Percentiles rank a stretch among this genome's conserved stretches.
Evolutionary conservation across 2,113 vertebrate genomes (phyloP).

Genomic region (Channa argus): DNA sequence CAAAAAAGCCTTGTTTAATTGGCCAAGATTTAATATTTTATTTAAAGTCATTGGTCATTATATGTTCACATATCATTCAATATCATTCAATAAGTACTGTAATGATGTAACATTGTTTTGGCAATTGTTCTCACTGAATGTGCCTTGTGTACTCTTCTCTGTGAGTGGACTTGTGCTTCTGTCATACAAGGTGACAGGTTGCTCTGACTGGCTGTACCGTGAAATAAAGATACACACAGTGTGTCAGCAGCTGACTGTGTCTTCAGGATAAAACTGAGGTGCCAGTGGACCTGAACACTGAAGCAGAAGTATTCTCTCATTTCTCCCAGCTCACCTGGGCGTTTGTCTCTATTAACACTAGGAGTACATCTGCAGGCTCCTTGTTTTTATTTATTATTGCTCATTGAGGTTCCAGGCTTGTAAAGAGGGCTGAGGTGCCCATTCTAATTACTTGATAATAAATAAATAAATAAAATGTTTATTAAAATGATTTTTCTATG

Average conservation of each 20-base stretch:
- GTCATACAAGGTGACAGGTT: conserved; percentile 36
- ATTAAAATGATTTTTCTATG: no score
- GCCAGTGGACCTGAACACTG: conserved; percentile 23
- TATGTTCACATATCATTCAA: no score
- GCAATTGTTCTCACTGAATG: neutral
- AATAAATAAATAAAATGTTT: no score
- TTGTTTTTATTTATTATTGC: neutral
- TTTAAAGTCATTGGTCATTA: no score
- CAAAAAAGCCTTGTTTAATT: no score
- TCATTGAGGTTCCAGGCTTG: neutral
- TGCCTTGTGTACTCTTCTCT: neutral
- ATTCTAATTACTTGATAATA: no score
- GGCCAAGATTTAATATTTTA: no score
- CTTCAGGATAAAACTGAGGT: conserved; percentile 45
- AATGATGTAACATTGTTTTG: neutral
- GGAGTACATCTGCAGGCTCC: conserved; percentile 12
- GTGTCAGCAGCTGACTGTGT: conserved; percentile 42
- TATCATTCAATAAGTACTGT: neutral
- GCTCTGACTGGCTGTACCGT: conserved; percentile 27
- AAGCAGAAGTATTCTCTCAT: conserved; percentile 36
- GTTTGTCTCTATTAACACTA: conserved; percentile 25
- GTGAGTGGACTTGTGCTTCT: neutral
- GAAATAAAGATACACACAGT: conserved; percentile 12
- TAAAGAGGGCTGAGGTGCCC: conserved; percentile 6
- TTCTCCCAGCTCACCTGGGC: conserved; percentile 44